phyloP scores from a whole-genome alignment of 2,888 invertebrate genomes.

The Branchellion lobata region DNA sequence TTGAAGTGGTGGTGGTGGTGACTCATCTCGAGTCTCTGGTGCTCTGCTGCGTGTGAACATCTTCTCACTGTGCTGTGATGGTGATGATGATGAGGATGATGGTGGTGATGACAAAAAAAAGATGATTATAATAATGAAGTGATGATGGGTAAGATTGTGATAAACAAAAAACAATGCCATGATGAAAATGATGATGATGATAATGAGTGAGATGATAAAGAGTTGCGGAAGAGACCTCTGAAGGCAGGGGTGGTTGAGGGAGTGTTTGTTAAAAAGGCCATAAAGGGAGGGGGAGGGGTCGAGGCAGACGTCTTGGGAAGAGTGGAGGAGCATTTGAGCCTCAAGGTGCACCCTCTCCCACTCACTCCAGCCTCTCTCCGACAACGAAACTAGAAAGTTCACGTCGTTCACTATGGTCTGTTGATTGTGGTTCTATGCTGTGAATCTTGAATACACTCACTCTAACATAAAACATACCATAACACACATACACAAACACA shows the following conservation, averaged over 20 bases:
- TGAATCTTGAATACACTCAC: not conserved
- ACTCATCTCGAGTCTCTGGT: too few relatives aligned
- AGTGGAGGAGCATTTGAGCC: conserved; percentile 80
- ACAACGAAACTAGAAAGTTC: conserved; percentile 66
- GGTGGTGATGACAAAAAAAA: too few relatives aligned
- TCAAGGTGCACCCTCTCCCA: conserved; percentile 79
- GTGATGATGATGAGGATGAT: too few relatives aligned
- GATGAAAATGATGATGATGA: too few relatives aligned
- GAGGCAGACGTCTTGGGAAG: conserved; percentile 81
- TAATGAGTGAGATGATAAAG: too few relatives aligned
- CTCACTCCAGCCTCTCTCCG: conserved; percentile 69
- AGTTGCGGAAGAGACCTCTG: not conserved
- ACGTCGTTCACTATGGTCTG: conserved; percentile 72
- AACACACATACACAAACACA: not conserved
- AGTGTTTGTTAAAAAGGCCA: conserved; percentile 69
- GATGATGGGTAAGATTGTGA: too few relatives aligned
- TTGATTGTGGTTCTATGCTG: conserved; percentile 48
- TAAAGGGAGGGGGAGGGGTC: conserved; percentile 83
- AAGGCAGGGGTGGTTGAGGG: conserved; percentile 64
- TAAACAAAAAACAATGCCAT: too few relatives aligned
- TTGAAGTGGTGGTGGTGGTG: conserved; percentile 53
- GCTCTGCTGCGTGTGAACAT: too few relatives aligned
- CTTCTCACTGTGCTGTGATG: too few relatives aligned
- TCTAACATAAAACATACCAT: not conserved
- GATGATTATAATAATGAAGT: too few relatives aligned